phyloP scores from a whole-genome alignment of 2,888 invertebrate genomes.

The Scaptomyza cyrtandrae region DNA sequence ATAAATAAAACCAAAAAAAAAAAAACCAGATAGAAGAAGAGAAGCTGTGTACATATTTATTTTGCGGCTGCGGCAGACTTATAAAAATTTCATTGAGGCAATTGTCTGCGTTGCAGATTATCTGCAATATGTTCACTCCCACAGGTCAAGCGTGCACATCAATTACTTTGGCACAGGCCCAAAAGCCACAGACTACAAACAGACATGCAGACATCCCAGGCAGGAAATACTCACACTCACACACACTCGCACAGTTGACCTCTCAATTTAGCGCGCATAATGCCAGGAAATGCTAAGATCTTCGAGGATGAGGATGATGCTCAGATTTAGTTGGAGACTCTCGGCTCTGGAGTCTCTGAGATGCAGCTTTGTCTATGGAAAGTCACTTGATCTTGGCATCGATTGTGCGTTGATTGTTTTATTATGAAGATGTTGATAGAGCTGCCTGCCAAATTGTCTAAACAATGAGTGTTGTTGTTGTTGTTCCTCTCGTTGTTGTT shows the following conservation, averaged over 20 bases:
- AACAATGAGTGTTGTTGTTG: conserved; percentile 39
- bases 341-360: conserved; percentile 2
- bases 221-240: conserved; percentile 44
- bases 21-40: neutral
- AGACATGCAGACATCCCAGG: conserved; percentile 41
- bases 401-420: conserved; percentile 80
- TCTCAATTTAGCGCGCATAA: conserved; percentile 83
- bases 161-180: conserved; percentile 83
- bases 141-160: conserved; percentile 84
- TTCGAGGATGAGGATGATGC: conserved; percentile 20
- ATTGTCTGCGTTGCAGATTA: conserved; percentile 83
- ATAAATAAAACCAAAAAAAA: neutral
- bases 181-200: conserved; percentile 49
- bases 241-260: conserved; percentile 73
- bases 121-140: conserved; percentile 83
- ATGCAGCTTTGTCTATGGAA: conserved; percentile 65
- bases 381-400: conserved; percentile 75
- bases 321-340: conserved; percentile 26
- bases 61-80: conserved; percentile 67
- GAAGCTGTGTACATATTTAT: conserved; percentile 49
- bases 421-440: conserved; percentile 78
- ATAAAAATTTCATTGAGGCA: conserved; percentile 78
- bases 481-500: conserved; percentile 15
- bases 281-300: conserved; percentile 74
- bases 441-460: conserved; percentile 53